A percentile compares a stretch with the other conserved stretches of the same genome.
Evolutionary conservation across 2,888 invertebrate species (phyloP).

Genomic region (Eupeodes luniger): DNA sequence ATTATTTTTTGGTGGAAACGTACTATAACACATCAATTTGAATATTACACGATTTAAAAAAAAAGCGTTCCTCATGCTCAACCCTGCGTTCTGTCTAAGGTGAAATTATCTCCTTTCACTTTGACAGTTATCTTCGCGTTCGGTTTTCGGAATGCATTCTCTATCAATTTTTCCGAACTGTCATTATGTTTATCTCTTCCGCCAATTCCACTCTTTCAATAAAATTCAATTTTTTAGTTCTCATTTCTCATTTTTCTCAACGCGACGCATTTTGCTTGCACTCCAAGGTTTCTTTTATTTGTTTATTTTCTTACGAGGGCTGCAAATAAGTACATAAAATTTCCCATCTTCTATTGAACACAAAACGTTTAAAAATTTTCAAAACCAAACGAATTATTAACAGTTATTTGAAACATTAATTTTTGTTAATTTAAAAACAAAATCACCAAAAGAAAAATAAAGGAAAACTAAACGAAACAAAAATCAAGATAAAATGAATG

Average conservation of each 20-base stretch:
- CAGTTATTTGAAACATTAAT: neutral
- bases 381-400: neutral
- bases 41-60: neutral
- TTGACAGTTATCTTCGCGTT: too few relatives aligned
- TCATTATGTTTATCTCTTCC: too few relatives aligned
- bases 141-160: too few relatives aligned
- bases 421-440: neutral
- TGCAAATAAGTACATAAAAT: conserved; percentile 7
- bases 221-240: neutral
- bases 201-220: too few relatives aligned
- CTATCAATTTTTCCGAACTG: too few relatives aligned
- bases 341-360: conserved; percentile 10
- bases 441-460: neutral
- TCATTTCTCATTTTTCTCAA: conserved; percentile 37
- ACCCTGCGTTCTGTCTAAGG: too few relatives aligned
- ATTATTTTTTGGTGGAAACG: too few relatives aligned
- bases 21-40: too few relatives aligned
- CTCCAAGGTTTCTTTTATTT: conserved; percentile 56
- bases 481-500: conserved; percentile 78
- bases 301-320: conserved; percentile 59
- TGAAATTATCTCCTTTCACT: too few relatives aligned
- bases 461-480: neutral
- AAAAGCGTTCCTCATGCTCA: too few relatives aligned
- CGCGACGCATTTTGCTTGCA: conserved; percentile 65
- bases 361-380: neutral